phyloP scores from a whole-genome alignment of 1,140 invertebrate genomes.

The Formica exsecta region DNA sequence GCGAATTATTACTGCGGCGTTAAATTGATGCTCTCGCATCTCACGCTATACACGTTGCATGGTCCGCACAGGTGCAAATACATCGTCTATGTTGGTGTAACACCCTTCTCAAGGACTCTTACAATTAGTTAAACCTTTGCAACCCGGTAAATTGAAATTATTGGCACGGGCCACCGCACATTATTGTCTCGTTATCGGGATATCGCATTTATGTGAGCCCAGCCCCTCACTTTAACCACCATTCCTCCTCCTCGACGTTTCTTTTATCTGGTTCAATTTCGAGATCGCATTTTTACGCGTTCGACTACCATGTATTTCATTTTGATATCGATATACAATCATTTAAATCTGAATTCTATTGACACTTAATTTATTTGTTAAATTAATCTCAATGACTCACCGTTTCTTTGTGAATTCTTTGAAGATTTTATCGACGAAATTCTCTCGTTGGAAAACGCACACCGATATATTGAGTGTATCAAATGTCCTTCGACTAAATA shows the following conservation, averaged over 20 bases:
- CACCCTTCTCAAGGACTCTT: constrained; percentile 40
- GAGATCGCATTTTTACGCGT: constrained; percentile 4
- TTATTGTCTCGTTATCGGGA: constrained; percentile 79
- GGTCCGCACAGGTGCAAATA: constrained; percentile 33
- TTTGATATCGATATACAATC: background rate
- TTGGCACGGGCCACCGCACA: constrained; percentile 72
- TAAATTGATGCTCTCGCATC: constrained; percentile 28
- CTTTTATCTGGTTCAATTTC: constrained; percentile 40
- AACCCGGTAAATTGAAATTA: constrained; percentile 77
- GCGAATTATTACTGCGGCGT: constrained; percentile 4
- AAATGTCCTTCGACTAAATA: background rate
- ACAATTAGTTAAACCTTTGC: background rate
- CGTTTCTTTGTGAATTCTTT: background rate
- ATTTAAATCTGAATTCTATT: background rate
- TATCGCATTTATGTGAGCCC: constrained; percentile 66
- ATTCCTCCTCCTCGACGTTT: constrained; percentile 28
- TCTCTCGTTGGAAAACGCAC: background rate
- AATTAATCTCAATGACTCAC: background rate
- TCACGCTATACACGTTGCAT: background rate
- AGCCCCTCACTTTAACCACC: constrained; percentile 56
- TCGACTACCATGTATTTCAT: background rate
- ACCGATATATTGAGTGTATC: constrained; percentile 15
- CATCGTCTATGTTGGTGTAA: constrained; percentile 1
- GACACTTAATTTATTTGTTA: background rate
- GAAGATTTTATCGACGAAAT: background rate